Conservation (phyloP, 2,888 invertebrate genomes). For the Aporophyla nigra region DNA sequence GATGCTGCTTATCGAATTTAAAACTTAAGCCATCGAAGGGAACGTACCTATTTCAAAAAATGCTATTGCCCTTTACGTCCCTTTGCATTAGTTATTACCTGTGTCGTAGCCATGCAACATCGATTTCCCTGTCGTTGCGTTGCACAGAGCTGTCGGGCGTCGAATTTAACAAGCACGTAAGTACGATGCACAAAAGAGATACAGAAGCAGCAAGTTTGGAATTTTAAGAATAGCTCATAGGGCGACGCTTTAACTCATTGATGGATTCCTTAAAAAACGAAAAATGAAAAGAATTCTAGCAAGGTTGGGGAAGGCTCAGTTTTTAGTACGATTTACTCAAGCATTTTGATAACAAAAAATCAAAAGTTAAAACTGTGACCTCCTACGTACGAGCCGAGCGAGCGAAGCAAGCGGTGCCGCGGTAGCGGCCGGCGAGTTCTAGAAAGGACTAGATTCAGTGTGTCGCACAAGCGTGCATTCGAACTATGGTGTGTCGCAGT, state of each 20-base stretch:
- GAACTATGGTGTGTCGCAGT: too few relatives aligned
- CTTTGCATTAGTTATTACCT: neutral
- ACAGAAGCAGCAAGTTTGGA: neutral
- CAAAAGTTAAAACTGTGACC: too few relatives aligned
- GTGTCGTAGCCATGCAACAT: constrained; percentile 15
- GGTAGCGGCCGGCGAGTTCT: too few relatives aligned
- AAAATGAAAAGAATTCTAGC: neutral
- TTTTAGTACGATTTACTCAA: too few relatives aligned
- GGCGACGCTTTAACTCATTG: too few relatives aligned
- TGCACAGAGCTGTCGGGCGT: neutral
- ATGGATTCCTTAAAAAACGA: too few relatives aligned
- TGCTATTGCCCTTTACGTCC: neutral
- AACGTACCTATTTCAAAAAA: neutral
- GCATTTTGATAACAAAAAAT: too few relatives aligned
- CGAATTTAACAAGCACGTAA: constrained; percentile 2
- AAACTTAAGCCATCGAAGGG: neutral
- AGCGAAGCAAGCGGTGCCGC: too few relatives aligned
- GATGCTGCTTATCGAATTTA: neutral
- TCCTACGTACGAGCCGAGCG: too few relatives aligned
- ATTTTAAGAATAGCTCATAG: neutral
- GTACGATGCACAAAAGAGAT: neutral
- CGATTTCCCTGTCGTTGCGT: neutral
- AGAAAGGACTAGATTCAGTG: too few relatives aligned
- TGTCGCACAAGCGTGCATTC: too few relatives aligned
- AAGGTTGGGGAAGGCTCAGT: neutral